Evolutionary conservation across 1,140 invertebrate genomes (phyloP), one percentile per base, ranked within the genome.

Genomic region (Yoshiicerus persimilis): DNA sequence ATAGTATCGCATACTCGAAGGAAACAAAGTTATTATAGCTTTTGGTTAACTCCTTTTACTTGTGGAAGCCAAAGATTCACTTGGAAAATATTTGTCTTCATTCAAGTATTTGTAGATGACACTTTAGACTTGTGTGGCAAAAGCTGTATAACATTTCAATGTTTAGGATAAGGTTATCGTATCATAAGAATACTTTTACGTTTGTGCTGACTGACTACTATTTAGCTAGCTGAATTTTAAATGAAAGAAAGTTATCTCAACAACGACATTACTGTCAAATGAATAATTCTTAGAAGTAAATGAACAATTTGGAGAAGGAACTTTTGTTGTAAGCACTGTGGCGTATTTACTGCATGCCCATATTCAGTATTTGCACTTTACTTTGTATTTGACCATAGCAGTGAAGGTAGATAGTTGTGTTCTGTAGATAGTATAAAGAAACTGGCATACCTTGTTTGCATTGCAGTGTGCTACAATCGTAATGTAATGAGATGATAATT

Each of bases 161-260:
- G n/a, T n/a, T n/a, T n/a, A n/a, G n/a, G n/a, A n/a, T 56, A 56
- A 56, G 47, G 47, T 56, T 56, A 56, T n/a, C n/a, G 8, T 56
- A 56, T 41, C n/a, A 56, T 56, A 56, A 56, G 47, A 16, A n/a
- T n/a, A 16, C n/a, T 23, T 10, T 70, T 70, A 9, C 25, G 25
- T 70, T 2, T 66, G 64, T 30, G 2, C 9, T 70, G 25, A n/a
- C 25, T 80, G 32, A 36, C 32, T 16, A 30, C 27, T 75, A 27
- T 11, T 9, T 16, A 23, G 75, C 34, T 80, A 20, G 20, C 5
- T 23, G 75, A 80, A 80, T 80, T 80, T 80, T 36, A 80, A 80
- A 80, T 38, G 75, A 80, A 80, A 80, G 75, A 80, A 80, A 80
- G 75, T 80, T 80, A 80, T 80, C 75, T 34, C 32, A 80, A 80